A percentile compares a stretch with the other conserved stretches of the same genome.
phyloP scores from a whole-genome alignment of 1,140 invertebrate genomes.

The Periplaneta americana region DNA sequence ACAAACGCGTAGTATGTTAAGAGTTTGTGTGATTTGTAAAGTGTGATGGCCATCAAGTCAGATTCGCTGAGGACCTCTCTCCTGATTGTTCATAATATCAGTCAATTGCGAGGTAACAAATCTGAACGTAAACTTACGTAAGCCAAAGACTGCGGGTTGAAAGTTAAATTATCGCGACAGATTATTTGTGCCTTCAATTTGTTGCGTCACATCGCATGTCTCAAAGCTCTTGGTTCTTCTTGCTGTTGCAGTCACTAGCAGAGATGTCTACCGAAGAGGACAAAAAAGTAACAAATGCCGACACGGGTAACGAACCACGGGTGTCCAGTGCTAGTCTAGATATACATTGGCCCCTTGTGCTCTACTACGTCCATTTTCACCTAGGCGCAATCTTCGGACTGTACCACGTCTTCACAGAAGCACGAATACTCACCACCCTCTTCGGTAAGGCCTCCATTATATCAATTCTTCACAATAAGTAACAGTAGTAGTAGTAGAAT shows the following conservation, averaged over 20 bases:
- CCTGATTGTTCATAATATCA: too few relatives aligned
- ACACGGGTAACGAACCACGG: neutral
- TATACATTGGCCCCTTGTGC: slow-evolving; percentile 54
- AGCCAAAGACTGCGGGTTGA: too few relatives aligned
- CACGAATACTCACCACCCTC: slow-evolving; percentile 51
- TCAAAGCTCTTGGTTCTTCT: neutral
- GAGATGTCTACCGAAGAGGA: neutral
- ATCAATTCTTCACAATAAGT: too few relatives aligned
- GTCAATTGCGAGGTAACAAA: too few relatives aligned
- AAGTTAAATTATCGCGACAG: too few relatives aligned
- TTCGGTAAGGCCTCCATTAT: slow-evolving; percentile 48
- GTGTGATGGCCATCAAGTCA: too few relatives aligned
- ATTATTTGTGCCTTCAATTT: too few relatives aligned
- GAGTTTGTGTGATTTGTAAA: too few relatives aligned
- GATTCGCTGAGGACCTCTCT: too few relatives aligned
- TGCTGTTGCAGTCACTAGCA: neutral
- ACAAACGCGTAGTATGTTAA: too few relatives aligned
- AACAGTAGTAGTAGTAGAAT: too few relatives aligned
- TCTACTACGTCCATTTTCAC: slow-evolving; percentile 62
- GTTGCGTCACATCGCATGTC: neutral
- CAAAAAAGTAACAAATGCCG: neutral
- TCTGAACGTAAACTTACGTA: too few relatives aligned
- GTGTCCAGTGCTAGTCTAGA: slow-evolving; percentile 36
- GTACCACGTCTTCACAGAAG: slow-evolving; percentile 49
- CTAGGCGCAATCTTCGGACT: slow-evolving; percentile 54